phyloP scores from a whole-genome alignment of 2,797 vertebrate genomes.

The Euphonia xanthogaster region DNA sequence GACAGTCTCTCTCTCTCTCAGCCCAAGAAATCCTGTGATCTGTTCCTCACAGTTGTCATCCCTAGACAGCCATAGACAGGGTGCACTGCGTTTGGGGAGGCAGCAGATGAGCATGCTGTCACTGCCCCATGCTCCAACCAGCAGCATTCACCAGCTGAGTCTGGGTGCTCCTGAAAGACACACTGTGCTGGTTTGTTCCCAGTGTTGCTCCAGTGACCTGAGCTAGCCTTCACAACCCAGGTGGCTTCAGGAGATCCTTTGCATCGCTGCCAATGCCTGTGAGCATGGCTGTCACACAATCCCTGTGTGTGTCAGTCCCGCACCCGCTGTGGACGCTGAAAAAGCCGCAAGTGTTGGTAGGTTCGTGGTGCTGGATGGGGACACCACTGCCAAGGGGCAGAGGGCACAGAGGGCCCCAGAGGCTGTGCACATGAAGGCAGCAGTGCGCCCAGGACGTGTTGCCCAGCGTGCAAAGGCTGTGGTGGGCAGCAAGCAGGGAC shows the following conservation, averaged over 20 bases:
- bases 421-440: fast-evolving
- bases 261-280: fast-evolving
- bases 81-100: not conserved
- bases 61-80: not conserved
- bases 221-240: not conserved
- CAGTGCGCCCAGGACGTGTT: fast-evolving
- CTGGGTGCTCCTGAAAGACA: not conserved
- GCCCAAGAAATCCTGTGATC: not conserved
- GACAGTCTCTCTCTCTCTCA: not conserved
- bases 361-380: not conserved
- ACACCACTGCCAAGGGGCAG: not conserved
- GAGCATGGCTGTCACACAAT: fast-evolving
- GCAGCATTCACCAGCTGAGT: fast-evolving
- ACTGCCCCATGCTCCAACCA: fast-evolving
- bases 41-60: not conserved
- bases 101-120: fast-evolving
- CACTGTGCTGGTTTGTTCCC: not conserved
- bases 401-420: fast-evolving
- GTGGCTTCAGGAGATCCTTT: not conserved
- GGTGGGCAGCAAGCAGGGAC: not conserved
- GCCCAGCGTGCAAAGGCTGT: fast-evolving
- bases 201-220: not conserved
- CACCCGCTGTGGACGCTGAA: not conserved
- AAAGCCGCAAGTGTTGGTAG: not conserved
- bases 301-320: fast-evolving